Conservation (phyloP, 2,113 vertebrate genomes). For the Perca schrenkii region DNA sequence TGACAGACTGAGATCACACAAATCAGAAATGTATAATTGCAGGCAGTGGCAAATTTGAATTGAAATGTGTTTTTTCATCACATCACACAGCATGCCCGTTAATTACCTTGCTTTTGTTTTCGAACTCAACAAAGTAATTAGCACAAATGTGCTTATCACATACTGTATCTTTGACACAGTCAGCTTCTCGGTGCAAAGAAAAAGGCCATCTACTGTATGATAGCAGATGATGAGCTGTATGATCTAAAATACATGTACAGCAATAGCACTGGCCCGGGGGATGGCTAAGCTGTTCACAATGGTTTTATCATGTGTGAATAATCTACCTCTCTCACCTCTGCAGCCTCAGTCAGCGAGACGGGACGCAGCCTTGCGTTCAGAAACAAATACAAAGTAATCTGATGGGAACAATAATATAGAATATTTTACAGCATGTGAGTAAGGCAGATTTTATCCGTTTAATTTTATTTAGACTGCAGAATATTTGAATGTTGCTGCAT, state of each 20-base stretch:
- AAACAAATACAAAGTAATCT: not conserved
- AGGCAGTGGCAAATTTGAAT: not conserved
- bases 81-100: not conserved
- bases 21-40: not conserved
- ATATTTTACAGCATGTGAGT: not conserved
- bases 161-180: not conserved
- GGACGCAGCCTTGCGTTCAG: not conserved
- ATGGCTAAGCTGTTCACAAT: not conserved
- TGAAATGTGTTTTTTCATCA: not conserved
- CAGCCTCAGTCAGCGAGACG: conserved; percentile 8
- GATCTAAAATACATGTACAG: conserved; percentile 15
- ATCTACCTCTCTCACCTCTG: conserved; percentile 17
- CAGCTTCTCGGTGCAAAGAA: not conserved
- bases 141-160: not conserved
- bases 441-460: not conserved
- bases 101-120: conserved; percentile 15
- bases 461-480: not conserved
- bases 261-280: not conserved
- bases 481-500: not conserved
- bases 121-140: not conserved
- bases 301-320: conserved; percentile 14
- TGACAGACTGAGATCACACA: not conserved
- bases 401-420: not conserved
- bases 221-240: not conserved
- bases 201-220: not conserved